These are phyloP conservation scores for Chloropsis cyanopogon DNA, from an alignment of 2,113 vertebrate species.

Conservation along the genomic window DNA sequence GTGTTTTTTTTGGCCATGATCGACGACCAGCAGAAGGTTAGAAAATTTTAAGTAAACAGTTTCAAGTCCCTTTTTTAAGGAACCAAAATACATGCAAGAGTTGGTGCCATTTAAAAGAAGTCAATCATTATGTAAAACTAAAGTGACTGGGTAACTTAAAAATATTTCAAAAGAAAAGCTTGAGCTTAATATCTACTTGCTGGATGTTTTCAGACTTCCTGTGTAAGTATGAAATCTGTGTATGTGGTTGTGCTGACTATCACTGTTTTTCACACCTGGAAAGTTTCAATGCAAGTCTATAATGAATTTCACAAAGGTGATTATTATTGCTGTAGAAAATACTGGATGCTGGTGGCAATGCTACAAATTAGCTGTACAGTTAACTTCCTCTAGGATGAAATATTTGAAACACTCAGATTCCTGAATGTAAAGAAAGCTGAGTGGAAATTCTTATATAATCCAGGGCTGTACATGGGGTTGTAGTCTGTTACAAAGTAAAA, in stretches of 20 bases:
- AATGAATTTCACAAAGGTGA: not conserved
- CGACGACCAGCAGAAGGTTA: slow-evolving; percentile 91
- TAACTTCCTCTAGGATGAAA: not conserved
- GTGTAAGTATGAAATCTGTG: not conserved
- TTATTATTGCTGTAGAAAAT: not conserved
- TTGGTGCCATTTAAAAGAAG: not conserved
- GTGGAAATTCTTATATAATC: not conserved
- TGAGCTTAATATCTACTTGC: not conserved
- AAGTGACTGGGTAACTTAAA: not conserved
- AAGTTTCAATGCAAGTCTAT: not conserved
- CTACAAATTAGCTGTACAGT: not conserved
- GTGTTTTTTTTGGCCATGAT: slow-evolving; percentile 95
- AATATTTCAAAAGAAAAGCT: not conserved
- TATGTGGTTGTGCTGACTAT: not conserved
- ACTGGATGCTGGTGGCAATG: not conserved
- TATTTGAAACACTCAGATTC: not conserved
- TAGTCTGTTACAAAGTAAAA: not conserved
- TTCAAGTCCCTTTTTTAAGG: not conserved
- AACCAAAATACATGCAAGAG: not conserved
- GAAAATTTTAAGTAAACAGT: not conserved
- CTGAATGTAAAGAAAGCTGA: not conserved
- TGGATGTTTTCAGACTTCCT: not conserved
- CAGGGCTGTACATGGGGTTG: not conserved
- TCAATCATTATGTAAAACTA: not conserved
- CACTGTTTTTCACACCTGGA: not conserved